Base-by-base conservation (phyloP, 2,797 vertebrate genomes). In the Rhadinocentrus ornatus region DNA sequence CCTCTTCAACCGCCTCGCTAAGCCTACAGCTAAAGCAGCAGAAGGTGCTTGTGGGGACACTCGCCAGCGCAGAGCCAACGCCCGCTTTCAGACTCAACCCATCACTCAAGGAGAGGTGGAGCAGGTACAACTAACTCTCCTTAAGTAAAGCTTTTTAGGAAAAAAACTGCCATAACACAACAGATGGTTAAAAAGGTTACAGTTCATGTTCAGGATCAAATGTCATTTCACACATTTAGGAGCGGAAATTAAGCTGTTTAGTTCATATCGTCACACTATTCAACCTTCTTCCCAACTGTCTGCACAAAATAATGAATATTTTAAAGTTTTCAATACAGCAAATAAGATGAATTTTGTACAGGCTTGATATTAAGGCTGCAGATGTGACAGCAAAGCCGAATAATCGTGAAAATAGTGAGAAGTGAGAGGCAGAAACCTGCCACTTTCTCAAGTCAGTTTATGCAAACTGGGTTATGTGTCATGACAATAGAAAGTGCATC, bases 51-150 rank as follows among this genome's bases (percentile, higher is more conserved):
- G 70, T 75, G 91, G 94, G 44, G 97, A 97, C 63, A 73, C 93
- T 27, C 94, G 95, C 8, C 96, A 95, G 76, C 95, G 98, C 56
- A 93, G 98, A 34, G 94, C 93, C 87, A 96, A 96, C 6, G 69
- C 96, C 53, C 97, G 98, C 26, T 99, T 97, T 70, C 97, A 98
- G 75, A 99, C 98, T 0, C 98, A 99, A 79, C 98, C 98, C 0
- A 97, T 99, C 82, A 99, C 98, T 0, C 96, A 96, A 58, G 97
- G 94, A 73, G 98, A 99, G 82, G 97, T 99, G 78, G 91, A 96
- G 46, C 95, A 99, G 96, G 98, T 98, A 92, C 62, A 76, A 3
- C 7, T 1, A 3, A 18, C 63, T 65, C 37, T 16, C 7, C 1
- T 6, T 2, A 29, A 31, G 0, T 10, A 12, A 0, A 8, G 12